Evolutionary conservation across 2,797 vertebrate genomes (phyloP), one percentile per base, ranked within the genome.

Genomic region (Hipposideros larvatus): DNA sequence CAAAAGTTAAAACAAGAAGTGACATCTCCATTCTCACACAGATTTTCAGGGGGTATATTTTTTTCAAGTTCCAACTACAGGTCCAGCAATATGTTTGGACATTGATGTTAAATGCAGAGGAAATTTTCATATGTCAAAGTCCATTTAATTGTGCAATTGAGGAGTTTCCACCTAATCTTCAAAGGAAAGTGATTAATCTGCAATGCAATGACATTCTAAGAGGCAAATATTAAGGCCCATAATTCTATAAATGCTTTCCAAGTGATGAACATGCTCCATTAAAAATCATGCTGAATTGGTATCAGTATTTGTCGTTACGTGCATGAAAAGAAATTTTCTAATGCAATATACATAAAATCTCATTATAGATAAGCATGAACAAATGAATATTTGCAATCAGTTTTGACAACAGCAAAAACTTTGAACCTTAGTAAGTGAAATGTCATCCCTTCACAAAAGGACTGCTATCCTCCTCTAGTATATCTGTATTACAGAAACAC

Each of bases 361-460:
- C 48, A 63, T 84, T 84, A 94, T n/a, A 94, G 46, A 82, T 28
- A 74, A 91, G 46, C 31, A 91, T 31, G 37, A 94, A 74, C 11
- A 91, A 87, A 90, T 84, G 53, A 95, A 87, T 22, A 94, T 51
- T 37, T 91, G 11, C 61, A 61, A 51, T 63, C n/a, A 95, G 61
- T 61, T 88, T 80, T 90, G 51, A 70, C 95, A 91, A 87, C 5
- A 96, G 48, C 31, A 28, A 80, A 88, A 48, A 90, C 43, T 95
- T 68, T 95, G 65, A 92, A 87, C n/a, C 41, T 37, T 48, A 91
- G 71, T 93, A 92, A 92, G 24, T 91, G 22, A 92, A 91, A 94
- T 80, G 43, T 65, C 77, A 88, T 41, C 34, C 13, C 22, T 4
- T 68, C 71, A 41, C 75, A 91, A 48, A 96, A 53, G 34, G 51